phyloP scores from a whole-genome alignment of 2,797 vertebrate species.

The Acropternis orthonyx region DNA sequence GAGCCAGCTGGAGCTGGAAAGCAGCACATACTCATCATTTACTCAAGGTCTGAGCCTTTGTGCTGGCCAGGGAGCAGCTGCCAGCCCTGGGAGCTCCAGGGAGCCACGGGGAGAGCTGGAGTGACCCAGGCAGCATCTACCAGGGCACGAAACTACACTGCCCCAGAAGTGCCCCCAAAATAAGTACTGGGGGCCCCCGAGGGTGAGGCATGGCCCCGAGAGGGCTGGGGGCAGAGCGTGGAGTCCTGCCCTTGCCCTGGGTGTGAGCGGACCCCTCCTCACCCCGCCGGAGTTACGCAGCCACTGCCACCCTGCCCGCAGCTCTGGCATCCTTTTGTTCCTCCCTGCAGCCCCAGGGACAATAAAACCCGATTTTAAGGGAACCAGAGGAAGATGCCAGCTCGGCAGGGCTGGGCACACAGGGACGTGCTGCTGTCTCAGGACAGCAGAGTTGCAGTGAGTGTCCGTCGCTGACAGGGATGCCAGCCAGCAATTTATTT shows the following conservation, averaged over 20 bases:
- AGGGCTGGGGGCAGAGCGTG: not conserved
- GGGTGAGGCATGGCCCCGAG: not conserved
- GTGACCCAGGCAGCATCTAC: not conserved
- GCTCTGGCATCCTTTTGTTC: conserved; percentile 55
- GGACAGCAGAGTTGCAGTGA: not conserved
- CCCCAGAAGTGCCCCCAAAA: not conserved
- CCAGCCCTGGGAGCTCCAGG: not conserved
- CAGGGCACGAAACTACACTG: rapidly evolving
- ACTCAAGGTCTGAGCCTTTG: not conserved
- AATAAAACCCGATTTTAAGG: not conserved
- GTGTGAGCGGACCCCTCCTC: not conserved
- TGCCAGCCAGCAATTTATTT: conserved; percentile 60
- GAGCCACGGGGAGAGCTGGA: not conserved
- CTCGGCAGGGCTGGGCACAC: not conserved
- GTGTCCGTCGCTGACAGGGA: not conserved
- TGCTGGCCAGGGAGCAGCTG: not conserved
- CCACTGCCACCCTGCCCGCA: conserved; percentile 18
- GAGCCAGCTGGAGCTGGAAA: not conserved
- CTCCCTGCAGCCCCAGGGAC: conserved; percentile 33
- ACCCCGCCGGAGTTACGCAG: not conserved
- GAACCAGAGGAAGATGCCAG: not conserved
- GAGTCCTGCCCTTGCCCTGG: not conserved
- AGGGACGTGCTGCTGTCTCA: not conserved
- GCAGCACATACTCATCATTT: not conserved
- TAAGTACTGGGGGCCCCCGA: rapidly evolving